A percentile compares a stretch with the other conserved stretches of the same genome.
These are phyloP conservation scores for Agrochola lychnidis DNA, from an alignment of 2,888 invertebrate species.

Conservation along the genomic window DNA sequence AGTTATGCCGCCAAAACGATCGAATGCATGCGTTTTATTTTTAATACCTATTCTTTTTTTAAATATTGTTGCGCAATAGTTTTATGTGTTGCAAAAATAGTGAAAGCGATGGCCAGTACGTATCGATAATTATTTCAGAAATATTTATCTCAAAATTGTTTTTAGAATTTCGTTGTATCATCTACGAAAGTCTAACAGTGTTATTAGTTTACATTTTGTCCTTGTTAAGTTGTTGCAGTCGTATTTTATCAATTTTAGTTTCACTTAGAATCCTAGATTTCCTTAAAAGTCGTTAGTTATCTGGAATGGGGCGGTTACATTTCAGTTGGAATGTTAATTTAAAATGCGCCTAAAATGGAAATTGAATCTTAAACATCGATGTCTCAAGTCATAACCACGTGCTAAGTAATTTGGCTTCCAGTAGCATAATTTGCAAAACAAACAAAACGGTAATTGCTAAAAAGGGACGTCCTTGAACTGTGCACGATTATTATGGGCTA, in stretches of 20 bases:
- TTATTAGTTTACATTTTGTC: not conserved
- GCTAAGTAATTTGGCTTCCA: slow-evolving; percentile 32
- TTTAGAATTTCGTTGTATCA: not conserved
- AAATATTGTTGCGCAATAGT: slow-evolving; percentile 43
- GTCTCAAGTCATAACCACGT: slow-evolving; percentile 23
- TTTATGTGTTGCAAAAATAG: slow-evolving; percentile 35
- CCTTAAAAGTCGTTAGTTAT: not conserved
- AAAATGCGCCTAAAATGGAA: not conserved
- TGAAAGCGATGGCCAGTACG: slow-evolving; percentile 48
- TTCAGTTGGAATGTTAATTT: not conserved
- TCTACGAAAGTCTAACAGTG: not conserved
- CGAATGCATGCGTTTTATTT: slow-evolving; percentile 32
- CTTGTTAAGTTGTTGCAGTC: not conserved
- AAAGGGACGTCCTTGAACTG: slow-evolving; percentile 50
- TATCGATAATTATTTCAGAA: not conserved
- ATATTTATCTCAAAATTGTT: not conserved
- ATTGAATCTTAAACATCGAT: not conserved
- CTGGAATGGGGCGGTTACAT: not conserved
- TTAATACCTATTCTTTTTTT: slow-evolving; percentile 12
- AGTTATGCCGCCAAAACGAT: slow-evolving; percentile 57
- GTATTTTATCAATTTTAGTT: not conserved
- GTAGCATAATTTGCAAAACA: slow-evolving; percentile 61
- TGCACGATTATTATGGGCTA: slow-evolving; percentile 73
- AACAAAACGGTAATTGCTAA: slow-evolving; percentile 47
- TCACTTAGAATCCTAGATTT: not conserved